Base-by-base conservation (phyloP, 2,113 vertebrate species). In the Hippocampus barbouri region DNA sequence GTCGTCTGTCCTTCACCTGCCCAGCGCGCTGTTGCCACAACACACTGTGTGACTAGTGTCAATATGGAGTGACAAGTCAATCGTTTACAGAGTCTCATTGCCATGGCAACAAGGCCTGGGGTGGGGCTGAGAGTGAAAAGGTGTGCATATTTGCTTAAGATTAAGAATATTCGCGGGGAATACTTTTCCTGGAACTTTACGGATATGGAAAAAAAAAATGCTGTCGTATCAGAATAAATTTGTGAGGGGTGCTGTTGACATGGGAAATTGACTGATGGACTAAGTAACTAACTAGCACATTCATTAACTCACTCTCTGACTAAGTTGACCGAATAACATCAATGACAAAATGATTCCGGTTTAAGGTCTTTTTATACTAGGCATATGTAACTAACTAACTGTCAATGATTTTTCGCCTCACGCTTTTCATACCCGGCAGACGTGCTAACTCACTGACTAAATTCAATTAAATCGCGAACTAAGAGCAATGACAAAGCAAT, bases 31-130 rank as follows among this genome's bases (percentile, higher is more conserved):
- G 78, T 87, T 87, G 71, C 62, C 66, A 84, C 78, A 88, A 84
- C 78, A 85, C 67, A 45, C 34, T 5, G 20, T 83, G 83, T 81
- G 69, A 77, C 64, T 84, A 77, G 78, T 87, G 85, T 85, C 81
- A 30, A 61, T 23, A 60, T 72, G 62, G 64, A 71, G 71, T 45
- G 43, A 6, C 27, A 20, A 38, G 27, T 3, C 27, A 16, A 8
- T 34, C 16, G 14, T 61, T 61, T 34, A 15, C 27, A 4, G 43
- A 4, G 38, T n/a, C 18, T 40, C 25, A 40, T 43, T 43, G 21
- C 38, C 62, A 0, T 5, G 38, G 21, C 20, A 5, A 41, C 40
- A 10, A 12, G 38, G 40, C 40, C 41, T 8, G 5, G 63, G 63
- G 59, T 34, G 27, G 40, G 40, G 21, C 63, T 12, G 20, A n/a